Conservation (phyloP, 1,140 invertebrate species). For the Eurosta solidaginis region DNA sequence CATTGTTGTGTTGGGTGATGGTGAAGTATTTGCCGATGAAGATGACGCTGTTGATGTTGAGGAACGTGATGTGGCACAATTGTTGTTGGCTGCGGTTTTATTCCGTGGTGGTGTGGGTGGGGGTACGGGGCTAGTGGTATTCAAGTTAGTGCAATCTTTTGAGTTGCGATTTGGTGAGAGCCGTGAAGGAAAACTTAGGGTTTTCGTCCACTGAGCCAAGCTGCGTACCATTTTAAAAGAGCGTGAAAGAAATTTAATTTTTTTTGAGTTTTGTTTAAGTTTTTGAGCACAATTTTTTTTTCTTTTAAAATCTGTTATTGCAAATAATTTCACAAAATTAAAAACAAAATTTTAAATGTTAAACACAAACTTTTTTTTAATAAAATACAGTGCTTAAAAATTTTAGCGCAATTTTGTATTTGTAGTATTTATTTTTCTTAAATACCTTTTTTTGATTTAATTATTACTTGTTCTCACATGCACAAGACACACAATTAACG, state of each 20-base stretch:
- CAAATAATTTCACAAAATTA: conserved; percentile 37
- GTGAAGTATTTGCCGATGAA: conserved; percentile 40
- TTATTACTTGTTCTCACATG: background rate
- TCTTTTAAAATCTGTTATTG: background rate
- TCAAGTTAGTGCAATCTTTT: conserved; percentile 68
- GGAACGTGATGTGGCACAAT: conserved; percentile 57
- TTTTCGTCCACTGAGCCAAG: conserved; percentile 85
- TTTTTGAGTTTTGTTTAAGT: conserved; percentile 22
- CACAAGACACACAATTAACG: background rate
- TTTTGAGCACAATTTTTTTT: background rate
- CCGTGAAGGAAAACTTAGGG: conserved; percentile 80
- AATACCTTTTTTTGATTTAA: background rate
- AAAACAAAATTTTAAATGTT: background rate
- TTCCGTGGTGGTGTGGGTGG: conserved; percentile 63
- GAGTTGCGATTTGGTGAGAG: conserved; percentile 76
- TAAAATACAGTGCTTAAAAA: background rate
- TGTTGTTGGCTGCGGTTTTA: conserved; percentile 39
- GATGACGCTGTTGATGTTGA: conserved; percentile 61
- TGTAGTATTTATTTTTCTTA: background rate
- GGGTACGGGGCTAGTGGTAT: conserved; percentile 60
- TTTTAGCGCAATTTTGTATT: background rate
- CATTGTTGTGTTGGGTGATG: conserved; percentile 31
- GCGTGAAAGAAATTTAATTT: background rate
- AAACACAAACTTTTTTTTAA: background rate
- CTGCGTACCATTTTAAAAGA: conserved; percentile 74